These are phyloP conservation scores for Sitobion miscanthi DNA, from an alignment of 1,140 invertebrate genomes.

Conservation along the genomic window DNA sequence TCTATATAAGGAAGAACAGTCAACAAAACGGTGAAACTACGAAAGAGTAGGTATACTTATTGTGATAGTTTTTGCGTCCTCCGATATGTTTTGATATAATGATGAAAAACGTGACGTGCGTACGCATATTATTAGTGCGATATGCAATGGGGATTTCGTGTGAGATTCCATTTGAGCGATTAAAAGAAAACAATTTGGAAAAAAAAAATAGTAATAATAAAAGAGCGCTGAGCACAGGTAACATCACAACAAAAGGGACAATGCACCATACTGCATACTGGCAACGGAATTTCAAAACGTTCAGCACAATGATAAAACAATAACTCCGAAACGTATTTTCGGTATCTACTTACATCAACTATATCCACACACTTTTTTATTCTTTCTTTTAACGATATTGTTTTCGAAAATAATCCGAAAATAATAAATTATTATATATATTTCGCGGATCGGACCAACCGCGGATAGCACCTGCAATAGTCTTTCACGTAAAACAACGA, in stretches of 20 bases:
- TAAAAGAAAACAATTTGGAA: neutral
- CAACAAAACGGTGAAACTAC: neutral
- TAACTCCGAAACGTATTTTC: neutral
- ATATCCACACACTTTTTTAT: neutral
- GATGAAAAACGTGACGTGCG: neutral
- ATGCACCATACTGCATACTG: neutral
- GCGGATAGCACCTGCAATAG: neutral
- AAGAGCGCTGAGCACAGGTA: neutral
- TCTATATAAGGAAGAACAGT: neutral
- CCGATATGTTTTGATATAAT: neutral
- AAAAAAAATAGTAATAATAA: neutral
- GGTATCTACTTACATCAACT: neutral
- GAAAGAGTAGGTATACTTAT: too few relatives aligned
- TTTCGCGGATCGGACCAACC: neutral
- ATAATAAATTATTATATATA: constrained; percentile 9
- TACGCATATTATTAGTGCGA: neutral
- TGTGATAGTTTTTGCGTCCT: neutral
- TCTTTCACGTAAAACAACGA: neutral
- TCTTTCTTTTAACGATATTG: neutral
- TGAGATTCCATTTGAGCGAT: neutral
- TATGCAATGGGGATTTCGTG: neutral
- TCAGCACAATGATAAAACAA: neutral
- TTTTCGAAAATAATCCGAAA: constrained; percentile 11
- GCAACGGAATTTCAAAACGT: neutral
- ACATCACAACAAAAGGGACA: neutral